Evolutionary conservation across 2,113 vertebrate genomes (phyloP), one percentile per base, ranked within the genome.

Genomic region (Spheniscus mendiculus): DNA sequence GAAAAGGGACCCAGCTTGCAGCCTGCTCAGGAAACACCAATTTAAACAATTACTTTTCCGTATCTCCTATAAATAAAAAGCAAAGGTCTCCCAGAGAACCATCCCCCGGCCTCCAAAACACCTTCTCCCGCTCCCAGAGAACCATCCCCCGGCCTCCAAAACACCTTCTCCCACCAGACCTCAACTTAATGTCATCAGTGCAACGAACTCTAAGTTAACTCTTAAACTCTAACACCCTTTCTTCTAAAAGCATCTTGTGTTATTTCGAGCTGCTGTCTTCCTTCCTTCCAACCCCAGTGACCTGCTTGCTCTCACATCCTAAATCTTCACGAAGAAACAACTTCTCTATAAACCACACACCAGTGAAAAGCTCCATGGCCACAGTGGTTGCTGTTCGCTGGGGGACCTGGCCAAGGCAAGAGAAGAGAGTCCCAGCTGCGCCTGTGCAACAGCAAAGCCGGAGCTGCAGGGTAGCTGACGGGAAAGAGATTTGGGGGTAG

Each of bases 301-400:
- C 42, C 69, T 26, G 9, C 69, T 27, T 16, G 52, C 45, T 30
- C n/a, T 42, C 67, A 2, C 2, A 3, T 17, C 89, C 62, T 10
- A 9, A 65, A 38, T 5, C 30, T 30, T 14, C 62, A 10, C 3
- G 0, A 40, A 52, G 55, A 16, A 61, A 8, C 55, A 15, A 3
- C 34, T 14, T n/a, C 42, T 62, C 36, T 4, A 8, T 5, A 36
- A 87, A 27, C 40, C 30, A 17, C 70, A 15, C 29, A 5, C 4
- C 40, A 19, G 53, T 2, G 21, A 27, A 44, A 55, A 61, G 18
- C 63, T 13, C 88, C 1, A 0, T 13, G 83, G 58, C 29, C 71
- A 20, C 38, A 11, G 34, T 0, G 49, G 61, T 4, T 50, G 67
- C 19, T 11, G 5, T 11, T 29, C 7, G 2, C 55, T 7, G 42